Evolutionary conservation across 1,140 invertebrate genomes (phyloP).

Genomic region (Pemphigus obesinymphae): DNA sequence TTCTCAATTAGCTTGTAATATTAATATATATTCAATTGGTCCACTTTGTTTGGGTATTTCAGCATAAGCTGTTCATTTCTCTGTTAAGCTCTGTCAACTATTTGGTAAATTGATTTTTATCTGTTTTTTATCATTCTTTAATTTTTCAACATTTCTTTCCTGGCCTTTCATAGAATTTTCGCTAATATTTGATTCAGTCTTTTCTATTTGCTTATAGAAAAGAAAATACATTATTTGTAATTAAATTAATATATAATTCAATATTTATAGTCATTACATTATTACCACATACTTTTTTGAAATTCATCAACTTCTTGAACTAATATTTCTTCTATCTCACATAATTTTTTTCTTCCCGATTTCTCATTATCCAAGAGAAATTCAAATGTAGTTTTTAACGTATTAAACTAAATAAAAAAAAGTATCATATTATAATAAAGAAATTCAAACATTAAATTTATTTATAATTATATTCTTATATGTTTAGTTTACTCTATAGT

Average conservation of each 20-base stretch:
- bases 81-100: conserved; percentile 18
- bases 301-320: not conserved
- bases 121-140: not conserved
- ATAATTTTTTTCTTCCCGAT: conserved; percentile 25
- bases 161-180: not conserved
- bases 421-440: not conserved
- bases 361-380: conserved; percentile 17
- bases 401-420: conserved; percentile 10
- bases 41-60: conserved; percentile 26
- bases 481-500: too few species aligned
- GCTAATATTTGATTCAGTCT: not conserved
- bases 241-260: too few species aligned
- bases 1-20: conserved; percentile 72
- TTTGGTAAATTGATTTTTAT: conserved; percentile 17
- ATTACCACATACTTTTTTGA: conserved; percentile 4
- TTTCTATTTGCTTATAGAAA: not conserved
- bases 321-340: not conserved
- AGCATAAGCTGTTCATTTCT: conserved; percentile 21
- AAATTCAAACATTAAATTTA: not conserved
- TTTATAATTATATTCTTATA: too few species aligned
- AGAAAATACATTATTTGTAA: not conserved
- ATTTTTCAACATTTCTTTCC: conserved; percentile 3
- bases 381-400: conserved; percentile 31
- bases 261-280: too few species aligned
- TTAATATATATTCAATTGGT: conserved; percentile 59